Base-by-base conservation (phyloP, 2,797 vertebrate genomes). In the Tapirus indicus region DNA sequence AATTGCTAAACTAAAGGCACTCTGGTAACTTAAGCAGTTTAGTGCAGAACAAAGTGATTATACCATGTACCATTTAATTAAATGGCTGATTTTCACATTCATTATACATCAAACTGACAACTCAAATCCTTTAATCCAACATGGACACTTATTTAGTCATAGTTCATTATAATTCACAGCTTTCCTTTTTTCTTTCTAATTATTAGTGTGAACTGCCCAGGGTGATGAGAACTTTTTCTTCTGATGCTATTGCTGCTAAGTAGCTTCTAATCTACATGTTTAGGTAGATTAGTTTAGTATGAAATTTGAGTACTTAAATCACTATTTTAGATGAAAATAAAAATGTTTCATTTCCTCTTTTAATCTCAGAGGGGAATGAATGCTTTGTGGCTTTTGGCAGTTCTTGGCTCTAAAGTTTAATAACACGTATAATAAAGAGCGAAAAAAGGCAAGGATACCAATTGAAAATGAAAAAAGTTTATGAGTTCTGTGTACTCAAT, bases 161-260 rank as follows among this genome's bases (percentile, higher is more conserved):
- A 98, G 99, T 99, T 99, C 99, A 99, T 99, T 99, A 98, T 99
- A 99, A 99, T 99, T 99, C 99, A 99, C 99, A 99, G 99, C 99
- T 99, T 99, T 98, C 77, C 98, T 98, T 98, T 98, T 97, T 98
- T 98, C 98, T 98, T 99, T 99, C 99, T 99, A 99, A 99, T 99
- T 99, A 99, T 99, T 99, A 97, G 98, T 98, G 98, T 98, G 98
- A 99, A 99, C 98, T 98, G 98, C 98, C 98, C 99, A 99, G 98
- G 98, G 98, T 98, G 97, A 99, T 98, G 92, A 97, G 98, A 99
- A 98, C 98, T 98, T 98, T 98, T 98, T 97, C 98, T 98, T 98
- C 98, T 98, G 98, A 98, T 98, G 98, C 96, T 86, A 60, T 41
- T 98, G 97, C 98, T 98, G 98, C 98, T 96, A 85, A 98, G 97